Percentiles rank a stretch among this genome's conserved stretches.
These are phyloP conservation scores for Protophormia terraenovae DNA, from an alignment of 2,888 invertebrate species.

Conservation along the genomic window DNA sequence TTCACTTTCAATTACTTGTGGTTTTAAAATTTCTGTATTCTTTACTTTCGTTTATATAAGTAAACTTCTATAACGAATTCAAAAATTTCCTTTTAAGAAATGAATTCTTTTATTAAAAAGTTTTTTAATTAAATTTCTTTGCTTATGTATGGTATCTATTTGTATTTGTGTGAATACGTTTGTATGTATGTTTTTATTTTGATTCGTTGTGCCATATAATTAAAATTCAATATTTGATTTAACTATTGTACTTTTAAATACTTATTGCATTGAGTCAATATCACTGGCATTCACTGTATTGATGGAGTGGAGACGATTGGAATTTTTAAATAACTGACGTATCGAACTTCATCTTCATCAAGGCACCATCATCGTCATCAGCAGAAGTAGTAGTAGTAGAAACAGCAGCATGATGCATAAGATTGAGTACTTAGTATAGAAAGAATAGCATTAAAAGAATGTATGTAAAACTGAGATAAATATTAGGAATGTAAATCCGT, in stretches of 20 bases:
- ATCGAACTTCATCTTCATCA: neutral
- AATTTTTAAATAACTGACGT: conserved; percentile 18
- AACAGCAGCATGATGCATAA: neutral
- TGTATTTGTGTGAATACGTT: neutral
- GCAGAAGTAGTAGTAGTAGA: too few species aligned
- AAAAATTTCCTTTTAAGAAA: neutral
- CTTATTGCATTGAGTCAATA: neutral
- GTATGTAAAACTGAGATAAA: conserved; percentile 45
- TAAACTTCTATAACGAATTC: neutral
- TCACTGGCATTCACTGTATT: neutral
- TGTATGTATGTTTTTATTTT: neutral
- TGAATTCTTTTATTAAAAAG: neutral
- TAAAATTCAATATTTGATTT: conserved; percentile 41
- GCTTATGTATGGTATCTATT: neutral
- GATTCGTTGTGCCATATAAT: conserved; percentile 8
- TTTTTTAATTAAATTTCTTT: conserved; percentile 5
- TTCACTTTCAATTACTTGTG: too few species aligned
- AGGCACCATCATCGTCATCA: neutral
- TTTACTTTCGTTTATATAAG: too few species aligned
- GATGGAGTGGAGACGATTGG: neutral
- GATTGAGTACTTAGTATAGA: neutral
- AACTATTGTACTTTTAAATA: conserved; percentile 1
- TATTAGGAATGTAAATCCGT: conserved; percentile 62
- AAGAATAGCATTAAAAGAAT: neutral
- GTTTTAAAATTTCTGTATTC: too few species aligned